Evolutionary conservation across 2,797 vertebrate species (phyloP), one percentile per base, ranked within the genome.

Genomic region (Carapus acus): DNA sequence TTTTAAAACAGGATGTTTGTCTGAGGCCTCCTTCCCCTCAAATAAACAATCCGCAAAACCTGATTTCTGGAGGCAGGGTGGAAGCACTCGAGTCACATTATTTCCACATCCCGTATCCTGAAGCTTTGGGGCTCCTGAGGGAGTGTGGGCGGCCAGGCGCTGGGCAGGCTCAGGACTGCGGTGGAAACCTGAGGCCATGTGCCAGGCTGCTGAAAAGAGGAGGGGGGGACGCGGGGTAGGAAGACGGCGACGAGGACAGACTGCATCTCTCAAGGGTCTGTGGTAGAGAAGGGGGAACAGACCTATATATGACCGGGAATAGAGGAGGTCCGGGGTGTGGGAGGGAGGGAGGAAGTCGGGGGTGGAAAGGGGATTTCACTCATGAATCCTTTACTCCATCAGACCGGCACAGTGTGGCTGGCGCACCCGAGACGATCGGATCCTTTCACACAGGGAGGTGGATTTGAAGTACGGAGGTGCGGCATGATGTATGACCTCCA

Each of bases 1-100:
- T 88, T 88, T 89, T 89, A 86, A 90, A 93, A 91, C 90, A 94
- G 91, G 91, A 93, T 91, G 92, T 90, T 92, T 92, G 90, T 88
- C 87, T 79, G 87, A 89, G 86, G 89, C 88, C 86, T 90, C 88
- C 88, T 88, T 90, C 86, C 88, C 90, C 89, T 91, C 90, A 91
- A 90, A 93, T 92, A 93, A 95, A 94, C 91, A 94, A 91, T 89
- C 89, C 83, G 81, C 85, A 87, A 85, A 87, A 87, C 83, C 89
- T 90, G 85, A 88, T 89, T 90, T 86, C 71, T 84, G 86, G 85
- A 90, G 87, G 88, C 83, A 81, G 81, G 84, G 88, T 87, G 90
- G 89, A 90, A 90, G 85, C 77, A 81, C 86, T 84, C 54, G 18
- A 88, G 83, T 76, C 60, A 65, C 86, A 84, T 84, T 80, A 84